Evolutionary conservation across 1,140 invertebrate species (phyloP).

Genomic region (Dendroctonus valens): DNA sequence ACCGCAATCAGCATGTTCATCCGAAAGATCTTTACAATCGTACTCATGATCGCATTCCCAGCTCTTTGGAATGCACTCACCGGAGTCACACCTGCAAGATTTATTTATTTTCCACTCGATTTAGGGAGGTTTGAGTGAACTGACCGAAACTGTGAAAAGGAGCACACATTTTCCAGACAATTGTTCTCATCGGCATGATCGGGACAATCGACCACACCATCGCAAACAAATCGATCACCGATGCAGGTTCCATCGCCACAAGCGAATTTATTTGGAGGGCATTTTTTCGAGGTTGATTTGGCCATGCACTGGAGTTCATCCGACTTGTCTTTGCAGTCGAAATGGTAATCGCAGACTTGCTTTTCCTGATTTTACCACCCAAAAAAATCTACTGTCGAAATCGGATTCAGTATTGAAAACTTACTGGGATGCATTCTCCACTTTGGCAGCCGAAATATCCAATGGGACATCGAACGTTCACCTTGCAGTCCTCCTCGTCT

Average conservation of each 20-base stretch:
- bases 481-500: constrained; percentile 65
- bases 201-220: constrained; percentile 72
- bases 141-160: constrained; percentile 50
- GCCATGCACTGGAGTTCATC: constrained; percentile 68
- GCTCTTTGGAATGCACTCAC: constrained; percentile 66
- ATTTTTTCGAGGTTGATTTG: constrained; percentile 38
- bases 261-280: constrained; percentile 51
- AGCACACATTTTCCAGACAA: constrained; percentile 40
- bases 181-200: constrained; percentile 71
- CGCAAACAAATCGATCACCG: constrained; percentile 62
- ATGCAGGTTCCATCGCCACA: constrained; percentile 65
- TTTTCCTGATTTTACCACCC: constrained; percentile 31
- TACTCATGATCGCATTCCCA: constrained; percentile 73
- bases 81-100: constrained; percentile 55
- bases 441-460: constrained; percentile 60
- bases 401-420: background rate
- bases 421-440: constrained; percentile 51
- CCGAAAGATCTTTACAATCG: constrained; percentile 71
- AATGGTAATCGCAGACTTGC: constrained; percentile 68
- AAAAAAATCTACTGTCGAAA: background rate
- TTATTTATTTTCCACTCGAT: background rate
- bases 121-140: background rate
- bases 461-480: constrained; percentile 41
- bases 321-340: constrained; percentile 72
- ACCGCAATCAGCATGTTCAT: constrained; percentile 65